Evolutionary conservation across 2,888 invertebrate species (phyloP).

Genomic region (Gibbula magus): DNA sequence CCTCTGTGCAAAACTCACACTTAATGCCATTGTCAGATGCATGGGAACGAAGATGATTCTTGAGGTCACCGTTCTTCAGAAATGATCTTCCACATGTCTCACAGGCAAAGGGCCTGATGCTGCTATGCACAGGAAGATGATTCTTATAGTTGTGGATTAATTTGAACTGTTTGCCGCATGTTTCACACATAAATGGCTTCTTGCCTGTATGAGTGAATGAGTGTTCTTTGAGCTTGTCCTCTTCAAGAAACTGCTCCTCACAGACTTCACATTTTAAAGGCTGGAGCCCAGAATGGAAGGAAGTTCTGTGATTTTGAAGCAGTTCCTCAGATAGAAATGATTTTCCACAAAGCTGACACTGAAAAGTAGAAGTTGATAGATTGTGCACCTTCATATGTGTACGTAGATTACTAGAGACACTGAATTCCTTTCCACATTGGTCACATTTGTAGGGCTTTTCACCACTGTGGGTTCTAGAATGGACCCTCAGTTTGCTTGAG

Average conservation of each 20-base stretch:
- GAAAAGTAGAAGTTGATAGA: neutral
- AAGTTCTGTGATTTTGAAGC: neutral
- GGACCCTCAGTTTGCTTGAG: neutral
- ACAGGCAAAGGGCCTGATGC: neutral
- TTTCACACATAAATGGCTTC: conserved; percentile 11
- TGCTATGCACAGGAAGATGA: neutral
- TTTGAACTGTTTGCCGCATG: neutral
- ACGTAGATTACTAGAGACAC: conserved; percentile 9
- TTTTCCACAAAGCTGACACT: neutral
- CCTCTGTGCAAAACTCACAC: conserved; percentile 14
- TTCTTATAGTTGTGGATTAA: neutral
- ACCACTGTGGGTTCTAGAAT: neutral
- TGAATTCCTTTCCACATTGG: neutral
- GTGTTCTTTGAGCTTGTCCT: neutral
- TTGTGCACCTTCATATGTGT: conserved; percentile 14
- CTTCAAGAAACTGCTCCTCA: neutral
- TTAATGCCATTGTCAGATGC: neutral
- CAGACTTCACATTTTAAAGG: neutral
- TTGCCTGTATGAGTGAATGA: neutral
- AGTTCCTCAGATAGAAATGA: neutral
- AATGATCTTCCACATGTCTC: conserved; percentile 1
- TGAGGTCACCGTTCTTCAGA: conserved; percentile 1
- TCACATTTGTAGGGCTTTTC: conserved; percentile 13
- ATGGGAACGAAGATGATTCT: conserved; percentile 7
- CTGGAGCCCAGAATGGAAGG: neutral